These are phyloP conservation scores for Vulpes ferrilata DNA, from an alignment of 2,113 vertebrate genomes.

Conservation along the genomic window DNA sequence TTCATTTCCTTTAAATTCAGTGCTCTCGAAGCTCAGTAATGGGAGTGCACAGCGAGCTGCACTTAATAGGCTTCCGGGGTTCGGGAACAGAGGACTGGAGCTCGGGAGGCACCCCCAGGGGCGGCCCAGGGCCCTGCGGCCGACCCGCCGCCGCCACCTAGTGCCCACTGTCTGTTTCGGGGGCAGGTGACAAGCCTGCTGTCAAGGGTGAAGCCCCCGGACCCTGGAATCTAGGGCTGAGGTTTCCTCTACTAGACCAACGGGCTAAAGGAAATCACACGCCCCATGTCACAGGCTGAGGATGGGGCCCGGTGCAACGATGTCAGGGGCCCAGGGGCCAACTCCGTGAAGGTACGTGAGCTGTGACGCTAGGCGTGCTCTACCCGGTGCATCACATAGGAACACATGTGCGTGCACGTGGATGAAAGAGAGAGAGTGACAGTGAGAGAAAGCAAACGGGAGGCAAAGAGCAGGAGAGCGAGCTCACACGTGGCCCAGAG, in stretches of 20 bases:
- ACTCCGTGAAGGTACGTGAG: neutral
- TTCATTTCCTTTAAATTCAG: conserved; percentile 34
- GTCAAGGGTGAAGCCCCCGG: neutral
- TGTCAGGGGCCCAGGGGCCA: neutral
- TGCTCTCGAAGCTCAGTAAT: neutral
- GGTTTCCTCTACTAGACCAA: neutral
- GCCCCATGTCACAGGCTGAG: neutral
- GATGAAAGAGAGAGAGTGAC: neutral
- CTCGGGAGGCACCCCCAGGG: no score
- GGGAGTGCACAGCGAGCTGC: neutral
- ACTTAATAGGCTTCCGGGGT: neutral
- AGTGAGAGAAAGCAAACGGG: neutral
- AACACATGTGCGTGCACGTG: neutral
- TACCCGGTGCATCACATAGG: neutral
- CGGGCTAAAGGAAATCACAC: neutral
- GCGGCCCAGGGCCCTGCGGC: neutral
- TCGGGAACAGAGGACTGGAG: neutral
- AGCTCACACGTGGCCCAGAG: neutral
- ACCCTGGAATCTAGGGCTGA: neutral
- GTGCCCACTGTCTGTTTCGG: neutral
- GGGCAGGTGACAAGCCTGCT: neutral
- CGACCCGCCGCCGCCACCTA: conserved; percentile 53
- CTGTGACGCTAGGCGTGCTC: neutral
- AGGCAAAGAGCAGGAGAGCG: neutral
- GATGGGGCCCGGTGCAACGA: neutral